phyloP scores from a whole-genome alignment of 2,888 invertebrate species.

The Dorcus hopei region DNA sequence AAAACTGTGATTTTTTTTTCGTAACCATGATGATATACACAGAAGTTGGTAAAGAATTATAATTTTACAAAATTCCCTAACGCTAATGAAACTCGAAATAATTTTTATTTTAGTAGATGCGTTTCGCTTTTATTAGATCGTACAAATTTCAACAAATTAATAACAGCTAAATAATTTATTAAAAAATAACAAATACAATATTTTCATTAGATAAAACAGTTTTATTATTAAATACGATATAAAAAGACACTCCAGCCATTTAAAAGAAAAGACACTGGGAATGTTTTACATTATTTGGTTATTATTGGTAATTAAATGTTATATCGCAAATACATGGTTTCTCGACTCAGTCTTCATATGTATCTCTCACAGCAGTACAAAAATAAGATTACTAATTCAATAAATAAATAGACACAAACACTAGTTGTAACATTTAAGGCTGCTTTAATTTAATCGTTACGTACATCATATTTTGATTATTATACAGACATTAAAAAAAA shows the following conservation, averaged over 20 bases:
- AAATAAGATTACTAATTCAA: slow-evolving; percentile 2
- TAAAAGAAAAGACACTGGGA: slow-evolving; percentile 15
- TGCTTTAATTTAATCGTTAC: background rate
- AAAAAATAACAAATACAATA: slow-evolving; percentile 11
- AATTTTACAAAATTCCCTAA: slow-evolving; percentile 7
- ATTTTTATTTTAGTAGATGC: slow-evolving; percentile 1
- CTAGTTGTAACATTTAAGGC: background rate
- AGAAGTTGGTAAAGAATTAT: slow-evolving; percentile 14
- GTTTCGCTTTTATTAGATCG: background rate
- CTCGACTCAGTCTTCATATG: slow-evolving; percentile 17
- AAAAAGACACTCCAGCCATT: slow-evolving; percentile 16
- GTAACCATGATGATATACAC: slow-evolving; percentile 6
- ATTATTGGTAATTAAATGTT: slow-evolving; percentile 15
- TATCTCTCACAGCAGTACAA: slow-evolving; percentile 9
- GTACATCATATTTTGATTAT: background rate
- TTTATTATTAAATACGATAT: background rate
- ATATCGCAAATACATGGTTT: slow-evolving; percentile 9
- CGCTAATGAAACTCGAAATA: slow-evolving; percentile 9
- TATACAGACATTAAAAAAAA: too few relatives aligned
- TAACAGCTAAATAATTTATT: slow-evolving; percentile 23
- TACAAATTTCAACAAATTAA: slow-evolving; percentile 22
- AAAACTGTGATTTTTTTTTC: slow-evolving; percentile 11
- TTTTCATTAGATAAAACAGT: slow-evolving; percentile 6
- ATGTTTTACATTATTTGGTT: slow-evolving; percentile 19
- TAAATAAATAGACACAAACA: slow-evolving; percentile 2